phyloP scores from a whole-genome alignment of 2,888 invertebrate species.

The Cynaeus angustus region DNA sequence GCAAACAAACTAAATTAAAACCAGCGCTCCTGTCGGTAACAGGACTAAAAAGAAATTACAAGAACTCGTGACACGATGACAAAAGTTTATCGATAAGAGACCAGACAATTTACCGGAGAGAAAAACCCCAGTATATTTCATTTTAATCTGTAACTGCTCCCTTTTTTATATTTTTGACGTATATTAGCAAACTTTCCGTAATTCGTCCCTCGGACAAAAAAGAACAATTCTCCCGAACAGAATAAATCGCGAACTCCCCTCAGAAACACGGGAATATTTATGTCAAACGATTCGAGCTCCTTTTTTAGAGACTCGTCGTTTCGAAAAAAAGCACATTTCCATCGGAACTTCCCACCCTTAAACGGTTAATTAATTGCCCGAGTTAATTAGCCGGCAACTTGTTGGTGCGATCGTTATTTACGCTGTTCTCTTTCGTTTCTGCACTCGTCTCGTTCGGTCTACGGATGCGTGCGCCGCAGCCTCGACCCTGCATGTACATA shows the following conservation, averaged over 20 bases:
- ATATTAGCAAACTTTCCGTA: too few species aligned
- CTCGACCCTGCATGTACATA: conserved; percentile 7
- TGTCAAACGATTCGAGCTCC: background rate
- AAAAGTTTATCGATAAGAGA: too few species aligned
- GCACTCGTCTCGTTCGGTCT: background rate
- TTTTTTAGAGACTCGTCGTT: background rate
- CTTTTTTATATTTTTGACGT: background rate
- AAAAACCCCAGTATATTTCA: too few species aligned
- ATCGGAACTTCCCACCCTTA: conserved; percentile 30
- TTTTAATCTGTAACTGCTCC: background rate
- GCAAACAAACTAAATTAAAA: too few species aligned
- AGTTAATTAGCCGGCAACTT: conserved; percentile 56
- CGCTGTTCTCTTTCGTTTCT: conserved; percentile 12
- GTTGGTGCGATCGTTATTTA: conserved; percentile 50
- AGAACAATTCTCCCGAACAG: too few species aligned
- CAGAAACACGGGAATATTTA: too few species aligned
- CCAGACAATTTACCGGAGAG: too few species aligned
- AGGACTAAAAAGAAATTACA: too few species aligned
- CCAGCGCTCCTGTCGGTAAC: too few species aligned
- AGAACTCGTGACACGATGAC: too few species aligned
- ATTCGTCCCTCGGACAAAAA: background rate
- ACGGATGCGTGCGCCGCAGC: conserved; percentile 19
- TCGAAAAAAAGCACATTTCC: conserved; percentile 7
- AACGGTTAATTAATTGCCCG: conserved; percentile 56
- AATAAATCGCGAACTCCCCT: too few species aligned